A percentile compares a stretch with the other conserved stretches of the same genome.
These are phyloP conservation scores for Cephus runcator DNA, from an alignment of 2,888 invertebrate species.

Conservation along the genomic window DNA sequence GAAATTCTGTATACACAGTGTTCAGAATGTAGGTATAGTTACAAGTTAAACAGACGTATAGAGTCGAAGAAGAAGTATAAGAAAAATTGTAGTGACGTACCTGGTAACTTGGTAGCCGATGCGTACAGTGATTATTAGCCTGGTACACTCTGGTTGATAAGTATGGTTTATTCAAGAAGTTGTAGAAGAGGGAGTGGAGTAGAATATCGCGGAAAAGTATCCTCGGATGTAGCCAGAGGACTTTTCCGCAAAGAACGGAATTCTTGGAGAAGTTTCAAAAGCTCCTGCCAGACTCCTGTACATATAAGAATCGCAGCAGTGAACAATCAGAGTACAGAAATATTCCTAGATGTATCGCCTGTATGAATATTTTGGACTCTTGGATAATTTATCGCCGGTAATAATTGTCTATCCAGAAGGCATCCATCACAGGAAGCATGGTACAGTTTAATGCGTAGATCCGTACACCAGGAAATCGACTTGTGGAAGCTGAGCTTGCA, in stretches of 20 bases:
- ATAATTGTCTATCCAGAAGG: slow-evolving; percentile 34
- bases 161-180: not conserved
- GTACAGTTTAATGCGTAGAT: not conserved
- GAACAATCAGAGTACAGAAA: not conserved
- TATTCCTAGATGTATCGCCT: not conserved
- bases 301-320: not conserved
- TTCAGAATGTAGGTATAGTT: not conserved
- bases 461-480: not conserved
- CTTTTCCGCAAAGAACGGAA: not conserved
- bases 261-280: not conserved
- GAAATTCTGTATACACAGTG: not conserved
- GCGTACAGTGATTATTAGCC: not conserved
- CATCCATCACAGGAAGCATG: slow-evolving; percentile 19
- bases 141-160: not conserved
- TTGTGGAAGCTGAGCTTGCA: not conserved
- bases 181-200: not conserved
- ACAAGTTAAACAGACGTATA: not conserved
- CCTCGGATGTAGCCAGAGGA: not conserved
- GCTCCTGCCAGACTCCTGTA: not conserved
- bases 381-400: slow-evolving; percentile 24
- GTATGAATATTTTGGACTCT: not conserved
- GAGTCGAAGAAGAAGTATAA: not conserved
- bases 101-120: not conserved
- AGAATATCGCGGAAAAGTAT: not conserved
- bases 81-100: not conserved